Percentiles rank a stretch among this genome's conserved stretches.
Evolutionary conservation across 2,113 vertebrate genomes (phyloP).

Genomic region (Heliornis fulica): DNA sequence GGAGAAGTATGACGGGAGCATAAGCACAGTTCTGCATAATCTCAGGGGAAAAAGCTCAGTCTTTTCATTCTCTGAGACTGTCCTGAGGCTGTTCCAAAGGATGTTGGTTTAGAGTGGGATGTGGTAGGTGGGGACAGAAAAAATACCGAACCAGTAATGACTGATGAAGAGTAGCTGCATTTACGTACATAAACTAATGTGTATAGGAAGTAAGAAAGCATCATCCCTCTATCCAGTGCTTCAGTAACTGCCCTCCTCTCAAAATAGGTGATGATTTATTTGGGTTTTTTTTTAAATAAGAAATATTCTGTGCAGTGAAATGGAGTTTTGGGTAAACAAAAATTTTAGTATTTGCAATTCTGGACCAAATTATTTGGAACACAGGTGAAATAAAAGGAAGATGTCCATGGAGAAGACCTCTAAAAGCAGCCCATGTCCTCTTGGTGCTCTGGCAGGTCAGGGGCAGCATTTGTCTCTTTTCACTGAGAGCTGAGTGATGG

Average conservation of each 20-base stretch:
- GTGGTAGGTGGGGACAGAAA: neutral
- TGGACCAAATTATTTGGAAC: neutral
- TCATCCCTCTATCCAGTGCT: neutral
- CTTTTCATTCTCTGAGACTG: neutral
- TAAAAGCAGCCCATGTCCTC: neutral
- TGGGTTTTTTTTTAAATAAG: neutral
- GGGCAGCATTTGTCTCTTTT: neutral
- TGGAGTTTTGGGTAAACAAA: neutral
- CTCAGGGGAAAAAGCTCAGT: neutral
- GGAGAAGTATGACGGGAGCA: neutral
- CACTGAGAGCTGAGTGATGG: neutral
- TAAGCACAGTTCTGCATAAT: neutral
- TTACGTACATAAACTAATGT: neutral
- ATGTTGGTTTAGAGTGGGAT: neutral
- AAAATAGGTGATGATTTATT: neutral
- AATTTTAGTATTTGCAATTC: neutral
- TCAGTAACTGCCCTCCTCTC: neutral
- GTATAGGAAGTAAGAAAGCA: neutral
- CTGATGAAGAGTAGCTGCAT: neutral
- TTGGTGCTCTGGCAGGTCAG: neutral
- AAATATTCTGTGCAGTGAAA: neutral
- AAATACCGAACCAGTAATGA: neutral
- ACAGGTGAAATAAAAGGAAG: neutral
- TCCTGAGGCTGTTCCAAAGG: neutral
- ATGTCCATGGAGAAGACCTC: neutral